Evolutionary conservation across 1,140 invertebrate genomes (phyloP), one percentile per base, ranked within the genome.

Genomic region (Drosophila pandora): DNA sequence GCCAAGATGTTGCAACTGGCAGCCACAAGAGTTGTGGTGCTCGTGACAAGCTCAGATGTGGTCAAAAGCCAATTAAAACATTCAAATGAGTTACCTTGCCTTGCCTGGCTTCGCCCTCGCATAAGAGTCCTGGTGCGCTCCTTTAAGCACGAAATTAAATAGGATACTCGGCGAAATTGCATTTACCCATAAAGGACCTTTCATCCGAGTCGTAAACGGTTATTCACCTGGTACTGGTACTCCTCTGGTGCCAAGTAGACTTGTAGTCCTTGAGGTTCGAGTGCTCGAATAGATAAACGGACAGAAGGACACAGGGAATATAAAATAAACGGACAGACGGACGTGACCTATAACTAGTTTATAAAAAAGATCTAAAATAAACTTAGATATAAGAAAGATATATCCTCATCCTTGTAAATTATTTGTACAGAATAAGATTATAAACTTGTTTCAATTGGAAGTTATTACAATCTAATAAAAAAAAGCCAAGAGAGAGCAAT

Each of bases 1-100:
- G 7, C 7, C 48, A 49, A n/a, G 23, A 47, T 56, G 62, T 22
- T 67, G 62, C 17, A 22, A 28, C 17, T 1, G 21, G 43, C 39
- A 54, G 37, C 52, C 52, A 21, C 52, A 56, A n/a, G 13, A 25
- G 43, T 25, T 34, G 61, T 63, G 62, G 21, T 32, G 43, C n/a
- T 17, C 22, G 21, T 58, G 56, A 13, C 39, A 30, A 30, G 30
- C 23, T 17, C n/a, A 41, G 39, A 56, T 55, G 60, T 62, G 60
- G 52, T 62, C 52, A 45, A 45, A 65, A 63, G 58, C 30, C 32
- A 65, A 65, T 65, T 65, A 61, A 4, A 22, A 39, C 23, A 12
- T 39, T 37, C 23, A 48, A 63, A 9, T 25, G 13, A 17, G 47
- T 22, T 37, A 37, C 34, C 34, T 37, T 37, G 32, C 23, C 23